Evolutionary conservation across 2,113 vertebrate species (phyloP).

Genomic region (Delphinapterus leucas): DNA sequence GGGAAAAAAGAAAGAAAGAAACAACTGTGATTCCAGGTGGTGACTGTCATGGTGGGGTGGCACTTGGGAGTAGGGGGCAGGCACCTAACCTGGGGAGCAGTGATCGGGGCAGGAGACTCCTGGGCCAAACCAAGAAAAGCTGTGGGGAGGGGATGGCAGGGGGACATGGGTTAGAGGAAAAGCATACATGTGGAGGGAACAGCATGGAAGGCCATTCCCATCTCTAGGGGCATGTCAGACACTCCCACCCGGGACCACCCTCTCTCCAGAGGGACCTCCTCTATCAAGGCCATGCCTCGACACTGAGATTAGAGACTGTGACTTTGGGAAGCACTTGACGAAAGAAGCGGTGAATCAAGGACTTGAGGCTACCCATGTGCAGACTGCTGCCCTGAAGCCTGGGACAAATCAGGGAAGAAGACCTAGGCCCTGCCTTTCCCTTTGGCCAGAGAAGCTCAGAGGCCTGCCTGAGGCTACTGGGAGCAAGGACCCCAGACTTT

Average conservation of each 20-base stretch:
- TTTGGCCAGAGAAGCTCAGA: background rate
- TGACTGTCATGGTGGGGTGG: background rate
- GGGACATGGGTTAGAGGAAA: background rate
- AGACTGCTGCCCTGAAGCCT: background rate
- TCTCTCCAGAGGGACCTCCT: background rate
- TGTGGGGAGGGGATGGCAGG: background rate
- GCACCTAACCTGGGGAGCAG: background rate
- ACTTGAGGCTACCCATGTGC: background rate
- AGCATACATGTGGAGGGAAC: fast-evolving
- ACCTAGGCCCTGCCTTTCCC: background rate
- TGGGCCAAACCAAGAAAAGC: background rate
- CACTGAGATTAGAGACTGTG: background rate
- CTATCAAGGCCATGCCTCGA: background rate
- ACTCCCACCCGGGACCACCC: background rate
- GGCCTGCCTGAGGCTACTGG: background rate
- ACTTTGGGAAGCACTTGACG: background rate
- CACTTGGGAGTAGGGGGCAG: fast-evolving
- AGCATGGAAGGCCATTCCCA: background rate
- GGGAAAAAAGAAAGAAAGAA: background rate
- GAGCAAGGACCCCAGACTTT: background rate
- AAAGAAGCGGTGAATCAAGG: background rate
- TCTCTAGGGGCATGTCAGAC: background rate
- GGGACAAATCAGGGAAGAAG: background rate
- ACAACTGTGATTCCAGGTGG: background rate
- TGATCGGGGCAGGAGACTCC: background rate